phyloP scores from a whole-genome alignment of 1,140 invertebrate genomes.

The Parapsyche elsis region DNA sequence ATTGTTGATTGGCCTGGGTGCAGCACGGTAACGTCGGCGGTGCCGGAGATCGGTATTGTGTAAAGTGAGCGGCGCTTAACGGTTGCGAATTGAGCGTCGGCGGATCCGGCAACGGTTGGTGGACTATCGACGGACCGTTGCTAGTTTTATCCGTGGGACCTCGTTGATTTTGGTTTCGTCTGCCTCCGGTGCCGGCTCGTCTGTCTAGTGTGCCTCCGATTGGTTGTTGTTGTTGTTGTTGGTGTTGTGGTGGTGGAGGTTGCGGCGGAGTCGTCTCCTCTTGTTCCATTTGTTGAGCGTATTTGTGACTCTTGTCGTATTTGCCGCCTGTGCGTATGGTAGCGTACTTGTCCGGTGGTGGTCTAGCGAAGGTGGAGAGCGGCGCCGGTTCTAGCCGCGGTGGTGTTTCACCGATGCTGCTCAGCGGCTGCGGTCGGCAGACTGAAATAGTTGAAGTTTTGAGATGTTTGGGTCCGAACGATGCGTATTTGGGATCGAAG shows the following conservation, averaged over 20 bases:
- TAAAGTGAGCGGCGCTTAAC: slow-evolving; percentile 63
- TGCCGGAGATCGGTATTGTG: slow-evolving; percentile 60
- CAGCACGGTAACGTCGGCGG: slow-evolving; percentile 56
- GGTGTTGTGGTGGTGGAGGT: background rate
- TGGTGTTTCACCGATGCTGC: slow-evolving; percentile 47
- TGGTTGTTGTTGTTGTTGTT: background rate
- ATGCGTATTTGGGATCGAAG: slow-evolving; percentile 72
- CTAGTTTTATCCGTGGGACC: slow-evolving; percentile 21
- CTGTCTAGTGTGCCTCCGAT: slow-evolving; percentile 37
- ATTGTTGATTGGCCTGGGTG: slow-evolving; percentile 55
- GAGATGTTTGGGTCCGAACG: slow-evolving; percentile 70
- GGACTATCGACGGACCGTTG: slow-evolving; percentile 49
- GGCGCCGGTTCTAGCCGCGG: slow-evolving; percentile 59
- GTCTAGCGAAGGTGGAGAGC: slow-evolving; percentile 60
- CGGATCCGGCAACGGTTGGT: slow-evolving; percentile 64
- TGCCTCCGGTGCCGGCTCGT: background rate
- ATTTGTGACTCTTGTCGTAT: slow-evolving; percentile 55
- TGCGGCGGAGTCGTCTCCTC: slow-evolving; percentile 37
- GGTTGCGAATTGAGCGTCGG: slow-evolving; percentile 58
- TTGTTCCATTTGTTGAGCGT: slow-evolving; percentile 54
- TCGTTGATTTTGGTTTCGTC: slow-evolving; percentile 52
- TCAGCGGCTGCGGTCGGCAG: slow-evolving; percentile 36
- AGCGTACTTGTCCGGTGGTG: slow-evolving; percentile 63
- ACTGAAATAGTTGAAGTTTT: slow-evolving; percentile 58
- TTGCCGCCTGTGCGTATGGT: slow-evolving; percentile 59